These are phyloP conservation scores for Symphodus melops DNA, from an alignment of 2,113 vertebrate genomes.

Conservation along the genomic window DNA sequence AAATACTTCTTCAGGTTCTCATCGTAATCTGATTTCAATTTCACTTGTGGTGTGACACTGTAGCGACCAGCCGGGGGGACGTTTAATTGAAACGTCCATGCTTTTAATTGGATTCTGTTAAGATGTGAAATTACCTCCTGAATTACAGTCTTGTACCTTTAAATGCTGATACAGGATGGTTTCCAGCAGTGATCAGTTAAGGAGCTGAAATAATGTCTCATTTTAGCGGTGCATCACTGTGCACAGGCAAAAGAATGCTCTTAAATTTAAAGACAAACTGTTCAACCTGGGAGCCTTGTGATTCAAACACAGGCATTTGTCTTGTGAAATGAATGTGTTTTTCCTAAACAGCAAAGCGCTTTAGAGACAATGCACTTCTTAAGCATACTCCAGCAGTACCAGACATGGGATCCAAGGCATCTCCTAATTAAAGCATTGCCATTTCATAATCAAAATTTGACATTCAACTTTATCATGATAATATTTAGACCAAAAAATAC, in stretches of 20 bases:
- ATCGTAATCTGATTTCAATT: conserved; percentile 87
- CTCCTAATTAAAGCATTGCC: conserved; percentile 9
- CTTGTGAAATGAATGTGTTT: conserved; percentile 55
- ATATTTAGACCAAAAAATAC: conserved; percentile 42
- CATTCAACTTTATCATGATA: conserved; percentile 13
- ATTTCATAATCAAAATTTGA: conserved; percentile 19
- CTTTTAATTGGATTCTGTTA: conserved; percentile 86
- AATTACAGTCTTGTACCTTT: conserved; percentile 78
- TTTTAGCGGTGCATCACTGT: conserved; percentile 59
- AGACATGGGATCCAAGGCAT: conserved; percentile 5
- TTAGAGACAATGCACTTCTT: conserved; percentile 63
- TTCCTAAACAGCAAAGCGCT: conserved; percentile 64
- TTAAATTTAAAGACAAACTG: conserved; percentile 66
- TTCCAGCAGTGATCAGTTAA: conserved; percentile 80
- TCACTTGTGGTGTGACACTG: conserved; percentile 80
- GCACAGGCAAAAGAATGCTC: conserved; percentile 56
- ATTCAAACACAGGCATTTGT: conserved; percentile 76
- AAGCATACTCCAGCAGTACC: conserved; percentile 30
- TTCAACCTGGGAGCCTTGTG: conserved; percentile 53
- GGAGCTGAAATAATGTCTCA: conserved; percentile 72
- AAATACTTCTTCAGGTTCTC: conserved; percentile 77
- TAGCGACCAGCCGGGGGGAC: conserved; percentile 70
- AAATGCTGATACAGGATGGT: conserved; percentile 74
- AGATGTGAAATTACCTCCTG: conserved; percentile 84
- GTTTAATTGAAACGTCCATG: conserved; percentile 83